Percentiles rank a stretch among this genome's conserved stretches.
phyloP scores from a whole-genome alignment of 2,113 vertebrate genomes.

The Mustelus asterias region DNA sequence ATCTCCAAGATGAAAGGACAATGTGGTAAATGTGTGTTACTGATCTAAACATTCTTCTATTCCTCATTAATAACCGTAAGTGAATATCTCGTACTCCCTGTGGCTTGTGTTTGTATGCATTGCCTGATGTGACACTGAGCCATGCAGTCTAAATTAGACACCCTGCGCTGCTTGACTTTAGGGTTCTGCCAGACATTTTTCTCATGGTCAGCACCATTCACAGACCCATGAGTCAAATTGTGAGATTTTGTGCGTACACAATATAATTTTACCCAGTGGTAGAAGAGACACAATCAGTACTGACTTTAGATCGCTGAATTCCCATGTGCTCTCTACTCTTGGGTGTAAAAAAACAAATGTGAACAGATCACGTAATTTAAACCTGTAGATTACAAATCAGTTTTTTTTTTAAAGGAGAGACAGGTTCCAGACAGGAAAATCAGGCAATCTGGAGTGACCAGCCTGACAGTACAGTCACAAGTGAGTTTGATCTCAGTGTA shows the following conservation, averaged over 20 bases:
- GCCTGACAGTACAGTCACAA: neutral
- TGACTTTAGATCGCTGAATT: neutral
- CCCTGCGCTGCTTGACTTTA: neutral
- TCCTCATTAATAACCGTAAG: neutral
- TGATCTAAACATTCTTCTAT: neutral
- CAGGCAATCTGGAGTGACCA: neutral
- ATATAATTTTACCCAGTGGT: neutral
- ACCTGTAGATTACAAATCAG: neutral
- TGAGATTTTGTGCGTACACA: neutral
- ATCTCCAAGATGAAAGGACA: neutral
- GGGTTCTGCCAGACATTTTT: neutral
- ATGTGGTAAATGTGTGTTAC: neutral
- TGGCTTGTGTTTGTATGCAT: neutral
- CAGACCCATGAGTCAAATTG: neutral
- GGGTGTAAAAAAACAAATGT: neutral
- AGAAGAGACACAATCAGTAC: neutral
- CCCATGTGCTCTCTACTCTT: neutral
- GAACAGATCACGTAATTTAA: neutral
- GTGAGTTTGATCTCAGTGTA: neutral
- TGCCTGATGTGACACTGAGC: neutral
- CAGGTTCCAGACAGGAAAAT: neutral
- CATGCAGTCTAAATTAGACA: neutral
- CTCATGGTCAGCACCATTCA: neutral
- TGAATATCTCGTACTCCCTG: neutral
- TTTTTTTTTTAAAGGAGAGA: neutral